A percentile compares a stretch with the other conserved stretches of the same genome.
These are phyloP conservation scores for Heteromormyrus szaboi DNA, from an alignment of 2,797 vertebrate species.

Conservation along the genomic window DNA sequence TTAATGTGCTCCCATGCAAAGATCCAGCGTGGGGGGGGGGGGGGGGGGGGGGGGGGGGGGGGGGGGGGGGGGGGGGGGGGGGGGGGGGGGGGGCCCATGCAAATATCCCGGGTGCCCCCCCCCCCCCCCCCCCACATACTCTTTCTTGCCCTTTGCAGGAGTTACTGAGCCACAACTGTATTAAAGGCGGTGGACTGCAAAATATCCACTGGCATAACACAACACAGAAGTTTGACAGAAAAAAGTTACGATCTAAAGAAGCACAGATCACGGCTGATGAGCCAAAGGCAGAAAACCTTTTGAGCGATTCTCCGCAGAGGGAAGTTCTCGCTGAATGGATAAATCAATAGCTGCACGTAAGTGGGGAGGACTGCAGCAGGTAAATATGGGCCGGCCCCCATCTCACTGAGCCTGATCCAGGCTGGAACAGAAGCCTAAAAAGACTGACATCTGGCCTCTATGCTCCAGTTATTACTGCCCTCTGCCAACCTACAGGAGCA, in stretches of 20 bases:
- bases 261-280: background rate
- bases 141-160: conserved; percentile 6
- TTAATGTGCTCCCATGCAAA: conserved; percentile 40
- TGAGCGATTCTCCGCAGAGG: conserved; percentile 5
- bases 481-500: conserved; percentile 33
- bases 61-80: too few relatives aligned
- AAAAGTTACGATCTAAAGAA: background rate
- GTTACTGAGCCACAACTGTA: background rate
- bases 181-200: background rate
- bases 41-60: too few relatives aligned
- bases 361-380: conserved; percentile 30
- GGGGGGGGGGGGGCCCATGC: too few relatives aligned
- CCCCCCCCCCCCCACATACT: background rate
- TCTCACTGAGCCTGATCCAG: background rate
- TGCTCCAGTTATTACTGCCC: background rate
- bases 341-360: conserved; percentile 38
- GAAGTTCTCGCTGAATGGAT: conserved; percentile 23
- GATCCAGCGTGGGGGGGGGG: background rate
- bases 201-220: background rate
- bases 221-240: background rate
- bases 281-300: background rate
- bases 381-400: conserved; percentile 32
- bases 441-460: background rate
- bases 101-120: too few relatives aligned
- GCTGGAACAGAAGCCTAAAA: conserved; percentile 1